phyloP scores from a whole-genome alignment of 1,140 invertebrate genomes.

The Thaumatotibia leucotreta region DNA sequence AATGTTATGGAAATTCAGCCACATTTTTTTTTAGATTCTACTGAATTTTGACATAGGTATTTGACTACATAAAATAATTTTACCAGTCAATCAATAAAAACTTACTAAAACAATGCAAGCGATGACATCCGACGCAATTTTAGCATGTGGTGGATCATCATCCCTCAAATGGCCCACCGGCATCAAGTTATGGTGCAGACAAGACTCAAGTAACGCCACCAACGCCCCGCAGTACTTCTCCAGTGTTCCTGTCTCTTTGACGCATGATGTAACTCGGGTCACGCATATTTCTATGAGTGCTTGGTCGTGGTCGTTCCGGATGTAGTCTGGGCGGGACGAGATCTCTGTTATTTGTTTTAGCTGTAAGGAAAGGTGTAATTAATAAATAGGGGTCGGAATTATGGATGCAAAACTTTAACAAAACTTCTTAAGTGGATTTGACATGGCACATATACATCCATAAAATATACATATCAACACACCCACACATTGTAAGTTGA shows the following conservation, averaged over 20 bases:
- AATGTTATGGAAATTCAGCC: too few relatives aligned
- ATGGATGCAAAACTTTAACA: too few relatives aligned
- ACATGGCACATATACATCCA: too few relatives aligned
- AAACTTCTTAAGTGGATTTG: too few relatives aligned
- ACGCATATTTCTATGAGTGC: slow-evolving; percentile 96
- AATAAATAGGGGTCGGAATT: too few relatives aligned
- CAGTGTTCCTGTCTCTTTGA: slow-evolving; percentile 92
- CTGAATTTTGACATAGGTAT: too few relatives aligned
- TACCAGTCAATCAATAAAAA: background rate
- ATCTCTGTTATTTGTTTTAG: slow-evolving; percentile 87
- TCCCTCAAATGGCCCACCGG: slow-evolving; percentile 81
- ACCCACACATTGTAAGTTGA: too few relatives aligned
- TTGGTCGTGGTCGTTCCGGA: slow-evolving; percentile 92
- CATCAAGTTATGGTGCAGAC: slow-evolving; percentile 91
- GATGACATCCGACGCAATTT: slow-evolving; percentile 95
- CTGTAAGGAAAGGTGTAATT: slow-evolving; percentile 71
- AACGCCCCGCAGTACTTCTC: slow-evolving; percentile 90
- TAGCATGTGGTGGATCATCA: slow-evolving; percentile 95
- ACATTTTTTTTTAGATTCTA: too few relatives aligned
- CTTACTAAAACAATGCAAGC: slow-evolving; percentile 94
- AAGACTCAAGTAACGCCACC: slow-evolving; percentile 90
- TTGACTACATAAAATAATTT: too few relatives aligned
- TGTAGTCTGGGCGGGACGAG: slow-evolving; percentile 87
- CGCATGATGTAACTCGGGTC: slow-evolving; percentile 90
- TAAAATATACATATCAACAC: too few relatives aligned